Evolutionary conservation across 2,797 vertebrate species (phyloP).

Genomic region (Okamejei kenojei): DNA sequence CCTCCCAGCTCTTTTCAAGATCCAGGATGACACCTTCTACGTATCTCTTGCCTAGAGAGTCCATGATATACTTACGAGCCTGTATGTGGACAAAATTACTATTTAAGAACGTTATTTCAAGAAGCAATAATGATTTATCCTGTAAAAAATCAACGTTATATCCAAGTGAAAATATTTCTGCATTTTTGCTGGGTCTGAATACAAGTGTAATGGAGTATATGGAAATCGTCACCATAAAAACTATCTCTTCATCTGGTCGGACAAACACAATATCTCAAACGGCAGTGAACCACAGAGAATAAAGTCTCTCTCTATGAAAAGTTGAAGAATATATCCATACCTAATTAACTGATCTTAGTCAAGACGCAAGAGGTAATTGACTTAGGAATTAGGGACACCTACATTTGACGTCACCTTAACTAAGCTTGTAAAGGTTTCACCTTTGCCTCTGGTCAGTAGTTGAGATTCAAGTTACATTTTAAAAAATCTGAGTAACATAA

Average conservation of each 20-base stretch:
- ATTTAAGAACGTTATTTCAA: not conserved
- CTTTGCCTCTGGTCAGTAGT: not conserved
- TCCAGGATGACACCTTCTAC: constrained; percentile 77
- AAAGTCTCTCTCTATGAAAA: no score
- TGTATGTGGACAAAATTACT: constrained; percentile 47
- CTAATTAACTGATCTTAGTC: not conserved
- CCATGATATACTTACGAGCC: constrained; percentile 86
- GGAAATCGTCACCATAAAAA: not conserved
- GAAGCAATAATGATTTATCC: not conserved
- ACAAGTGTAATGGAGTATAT: not conserved
- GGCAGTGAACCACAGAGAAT: not conserved
- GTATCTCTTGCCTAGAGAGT: constrained; percentile 79
- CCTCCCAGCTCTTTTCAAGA: constrained; percentile 87
- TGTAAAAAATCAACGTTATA: not conserved
- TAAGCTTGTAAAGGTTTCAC: not conserved
- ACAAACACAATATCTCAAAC: not conserved
- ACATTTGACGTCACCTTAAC: not conserved
- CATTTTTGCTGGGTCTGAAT: not conserved
- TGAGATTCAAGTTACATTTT: not conserved
- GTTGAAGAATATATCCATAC: not conserved
- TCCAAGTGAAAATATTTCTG: not conserved
- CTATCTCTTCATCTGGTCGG: not conserved
- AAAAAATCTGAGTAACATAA: not conserved
- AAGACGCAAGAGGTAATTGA: not conserved
- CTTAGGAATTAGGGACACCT: not conserved